Evolutionary conservation across 1,140 invertebrate genomes (phyloP), one percentile per base, ranked within the genome.

Genomic region (Ridgeia piscesae): DNA sequence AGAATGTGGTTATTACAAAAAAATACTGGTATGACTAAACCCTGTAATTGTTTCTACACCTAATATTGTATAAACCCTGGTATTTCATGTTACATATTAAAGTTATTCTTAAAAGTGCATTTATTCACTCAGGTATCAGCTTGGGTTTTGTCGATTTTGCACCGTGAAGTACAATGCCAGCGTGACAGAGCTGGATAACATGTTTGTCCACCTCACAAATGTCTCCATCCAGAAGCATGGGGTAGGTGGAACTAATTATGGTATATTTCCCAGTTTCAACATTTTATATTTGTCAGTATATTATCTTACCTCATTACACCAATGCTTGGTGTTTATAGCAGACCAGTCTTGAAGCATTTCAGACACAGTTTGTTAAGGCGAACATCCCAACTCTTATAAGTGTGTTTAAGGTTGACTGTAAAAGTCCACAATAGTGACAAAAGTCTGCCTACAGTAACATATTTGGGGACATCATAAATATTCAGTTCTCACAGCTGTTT

Each of bases 201-300:
- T 98, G 97, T 98, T 98, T 95, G 97, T 98, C 88, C 98, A 98
- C 96, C 96, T 98, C 31, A 98, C 98, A 9, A 98, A 98, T 96
- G 98, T 98, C 0, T 97, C 98, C 77, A 97, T 98, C n/a, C 98
- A 98, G 96, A 98, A 98, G 95, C 97, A 98, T 94, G 98, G 98
- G 94, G 98, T 98, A 96, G 96, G 97, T 94, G 17, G 35, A 89
- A 35, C 48, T 42, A 6, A 42, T 6, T 42, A 42, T 11, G 11
- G 42, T 42, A 42, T 42, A 42, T 42, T 42, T 42, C 11, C 42
- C 42, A 6, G 42, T 42, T 6, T 4, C 42, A 42, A 42, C 42
- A 42, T 42, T 42, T 42, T 42, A 42, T 42, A 6, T 42, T 42
- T 42, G 42, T 6, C 42, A 42, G 11, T 11, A 42, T 42, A 6